Percentiles rank a stretch among this genome's conserved stretches.
These are phyloP conservation scores for Polyommatus iphigenia DNA, from an alignment of 2,888 invertebrate genomes.

Conservation along the genomic window DNA sequence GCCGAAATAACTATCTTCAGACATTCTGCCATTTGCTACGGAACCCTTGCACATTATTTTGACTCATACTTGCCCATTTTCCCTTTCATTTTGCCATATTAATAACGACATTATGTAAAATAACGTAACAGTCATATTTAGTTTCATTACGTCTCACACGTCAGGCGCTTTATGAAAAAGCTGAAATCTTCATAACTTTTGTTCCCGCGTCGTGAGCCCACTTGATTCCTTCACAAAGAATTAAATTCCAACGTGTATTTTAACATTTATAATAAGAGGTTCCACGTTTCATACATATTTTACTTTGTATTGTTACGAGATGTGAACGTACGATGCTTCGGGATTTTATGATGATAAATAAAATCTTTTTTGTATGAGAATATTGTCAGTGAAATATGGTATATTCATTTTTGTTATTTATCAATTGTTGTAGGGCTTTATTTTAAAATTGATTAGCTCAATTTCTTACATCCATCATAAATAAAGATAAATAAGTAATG, in stretches of 20 bases:
- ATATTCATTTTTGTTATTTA: neutral
- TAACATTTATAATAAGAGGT: conserved; percentile 32
- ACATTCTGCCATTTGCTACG: neutral
- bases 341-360: conserved; percentile 12
- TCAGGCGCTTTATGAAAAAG: conserved; percentile 30
- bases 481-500: too few species aligned
- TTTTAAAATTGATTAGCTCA: too few species aligned
- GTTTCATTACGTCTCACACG: conserved; percentile 24
- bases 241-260: conserved; percentile 32
- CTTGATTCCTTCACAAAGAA: conserved; percentile 30
- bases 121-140: neutral
- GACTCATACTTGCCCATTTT: neutral
- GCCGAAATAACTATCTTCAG: neutral
- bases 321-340: conserved; percentile 2
- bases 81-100: neutral
- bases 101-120: conserved; percentile 3
- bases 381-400: neutral
- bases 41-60: neutral
- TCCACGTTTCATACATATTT: conserved; percentile 22
- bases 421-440: too few species aligned
- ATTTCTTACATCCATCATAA: too few species aligned
- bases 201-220: conserved; percentile 27
- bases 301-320: conserved; percentile 15
- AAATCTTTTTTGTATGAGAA: neutral
- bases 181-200: conserved; percentile 33